Evolutionary conservation across 2,888 invertebrate genomes (phyloP), one percentile per base, ranked within the genome.

Genomic region (Drosophila nigritarsus): DNA sequence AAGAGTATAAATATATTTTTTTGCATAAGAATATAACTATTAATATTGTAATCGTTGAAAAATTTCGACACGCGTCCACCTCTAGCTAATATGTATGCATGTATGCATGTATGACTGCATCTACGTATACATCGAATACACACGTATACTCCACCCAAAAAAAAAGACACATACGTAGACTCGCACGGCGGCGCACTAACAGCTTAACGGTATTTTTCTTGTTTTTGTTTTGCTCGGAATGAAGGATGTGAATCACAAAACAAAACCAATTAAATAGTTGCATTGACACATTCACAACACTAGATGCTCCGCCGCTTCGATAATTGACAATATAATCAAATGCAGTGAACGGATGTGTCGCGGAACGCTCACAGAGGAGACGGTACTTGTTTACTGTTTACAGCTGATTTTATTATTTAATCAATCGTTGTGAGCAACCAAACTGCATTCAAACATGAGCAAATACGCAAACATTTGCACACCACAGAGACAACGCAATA

Each of bases 221-320:
- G 74, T 82, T 80, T 80, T 80, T 80, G 79, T 80, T 80, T 80
- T 80, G 79, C 80, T 80, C 79, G 30, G 45, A 32, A 38, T 38
- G 65, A 67, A 63, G 82, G 42, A 69, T 51, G 60, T 62, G 34
- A 56, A 60, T 38, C 51, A 78, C 77, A 78, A 63, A 54, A 81
- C 77, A 78, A 65, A 58, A 62, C 61, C 71, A 58, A 66, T 51
- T 27, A 36, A 50, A 49, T 40, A 48, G 11, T 29, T 71, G 54
- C 54, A 62, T 18, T 42, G 58, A 30, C 67, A 11, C 36, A 51
- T 3, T 27, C 18, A 51, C 42, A 45, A 24, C 3, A 70, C n/a
- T 18, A 30, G 27, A 59, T n/a, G 8, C 69, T 70, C 27, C 13
- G 9, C 1, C 34, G 11, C 27, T 49, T 20, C 18, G 15, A 40